Conservation (phyloP, 1,140 invertebrate genomes). For the Nomia melanderi region DNA sequence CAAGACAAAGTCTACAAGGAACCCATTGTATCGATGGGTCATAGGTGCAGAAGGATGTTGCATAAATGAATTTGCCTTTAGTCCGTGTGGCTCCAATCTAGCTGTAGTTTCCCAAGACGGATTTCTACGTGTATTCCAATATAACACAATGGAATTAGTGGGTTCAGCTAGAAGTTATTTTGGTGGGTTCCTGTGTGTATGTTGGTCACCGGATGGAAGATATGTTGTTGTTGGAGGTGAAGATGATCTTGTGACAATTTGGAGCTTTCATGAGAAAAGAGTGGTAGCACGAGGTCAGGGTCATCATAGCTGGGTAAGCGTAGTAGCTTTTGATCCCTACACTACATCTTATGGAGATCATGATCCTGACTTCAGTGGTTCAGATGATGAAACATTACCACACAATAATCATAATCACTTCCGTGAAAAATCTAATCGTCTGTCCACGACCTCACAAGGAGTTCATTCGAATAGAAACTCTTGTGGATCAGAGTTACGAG, state of each 20-base stretch:
- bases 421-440: conserved; percentile 72
- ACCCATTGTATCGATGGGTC: conserved; percentile 94
- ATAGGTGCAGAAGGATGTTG: conserved; percentile 92
- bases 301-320: conserved; percentile 97
- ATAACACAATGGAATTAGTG: conserved; percentile 97
- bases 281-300: conserved; percentile 98
- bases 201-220: conserved; percentile 98
- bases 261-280: conserved; percentile 94
- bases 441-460: conserved; percentile 74
- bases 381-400: conserved; percentile 83
- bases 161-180: conserved; percentile 97
- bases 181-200: conserved; percentile 96
- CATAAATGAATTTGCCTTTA: conserved; percentile 99
- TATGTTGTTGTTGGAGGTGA: conserved; percentile 98
- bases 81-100: conserved; percentile 94
- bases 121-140: conserved; percentile 97
- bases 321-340: conserved; percentile 98
- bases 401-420: conserved; percentile 80
- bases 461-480: conserved; percentile 80
- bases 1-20: conserved; percentile 97
- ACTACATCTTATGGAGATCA: conserved; percentile 86
- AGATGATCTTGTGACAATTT: conserved; percentile 99
- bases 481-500: conserved; percentile 81
- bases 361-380: conserved; percentile 82
- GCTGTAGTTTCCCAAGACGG: conserved; percentile 98